Conservation (phyloP, 1,140 invertebrate genomes). For the Tribolium madens region DNA sequence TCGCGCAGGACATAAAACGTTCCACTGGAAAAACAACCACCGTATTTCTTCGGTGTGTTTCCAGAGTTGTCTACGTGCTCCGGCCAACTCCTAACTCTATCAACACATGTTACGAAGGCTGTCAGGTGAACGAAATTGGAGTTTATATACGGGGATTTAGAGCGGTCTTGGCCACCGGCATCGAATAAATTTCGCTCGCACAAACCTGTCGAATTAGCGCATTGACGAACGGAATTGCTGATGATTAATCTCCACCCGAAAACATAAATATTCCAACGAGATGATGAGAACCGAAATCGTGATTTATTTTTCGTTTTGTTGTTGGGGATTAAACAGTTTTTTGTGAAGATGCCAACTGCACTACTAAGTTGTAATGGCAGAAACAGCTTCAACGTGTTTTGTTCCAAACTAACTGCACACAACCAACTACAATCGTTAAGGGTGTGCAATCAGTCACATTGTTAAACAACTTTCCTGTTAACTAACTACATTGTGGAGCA, state of each 20-base stretch:
- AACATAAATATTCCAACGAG: slow-evolving; percentile 18
- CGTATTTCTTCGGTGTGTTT: slow-evolving; percentile 47
- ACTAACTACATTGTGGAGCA: slow-evolving; percentile 36
- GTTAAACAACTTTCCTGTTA: slow-evolving; percentile 40
- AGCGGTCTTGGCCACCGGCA: slow-evolving; percentile 1
- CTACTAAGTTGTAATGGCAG: neutral
- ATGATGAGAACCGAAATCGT: slow-evolving; percentile 30
- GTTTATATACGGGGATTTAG: slow-evolving; percentile 46
- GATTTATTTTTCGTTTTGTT: slow-evolving; percentile 34
- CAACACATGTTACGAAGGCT: slow-evolving; percentile 49
- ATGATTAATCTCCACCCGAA: slow-evolving; percentile 20
- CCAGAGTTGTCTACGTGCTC: slow-evolving; percentile 41
- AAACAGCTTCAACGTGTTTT: slow-evolving; percentile 17
- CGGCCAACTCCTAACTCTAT: slow-evolving; percentile 49
- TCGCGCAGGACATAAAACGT: slow-evolving; percentile 46
- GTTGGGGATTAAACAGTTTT: neutral
- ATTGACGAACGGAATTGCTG: slow-evolving; percentile 6
- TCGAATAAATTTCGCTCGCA: slow-evolving; percentile 15
- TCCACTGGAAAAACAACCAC: slow-evolving; percentile 45
- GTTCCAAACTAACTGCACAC: slow-evolving; percentile 24
- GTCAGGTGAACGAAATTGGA: slow-evolving; percentile 46
- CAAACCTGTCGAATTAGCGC: slow-evolving; percentile 23
- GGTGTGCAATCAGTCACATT: slow-evolving; percentile 43
- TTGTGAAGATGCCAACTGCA: neutral
- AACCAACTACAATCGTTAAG: slow-evolving; percentile 39